These are phyloP conservation scores for Vombatus ursinus DNA, from an alignment of 2,113 vertebrate species.

Conservation along the genomic window DNA sequence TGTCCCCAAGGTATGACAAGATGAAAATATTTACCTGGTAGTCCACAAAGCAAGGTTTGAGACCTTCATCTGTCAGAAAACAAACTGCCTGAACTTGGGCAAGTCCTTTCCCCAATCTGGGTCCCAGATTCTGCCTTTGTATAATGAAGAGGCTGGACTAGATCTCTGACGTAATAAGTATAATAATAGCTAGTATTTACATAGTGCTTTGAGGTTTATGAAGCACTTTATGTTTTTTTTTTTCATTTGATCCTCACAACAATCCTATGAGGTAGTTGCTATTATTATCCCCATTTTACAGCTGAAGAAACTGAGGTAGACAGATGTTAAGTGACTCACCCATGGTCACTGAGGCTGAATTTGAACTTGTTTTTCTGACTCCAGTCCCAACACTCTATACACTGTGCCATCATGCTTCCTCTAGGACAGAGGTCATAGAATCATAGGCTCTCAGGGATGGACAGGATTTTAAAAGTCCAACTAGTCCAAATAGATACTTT, in stretches of 20 bases:
- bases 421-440: not conserved
- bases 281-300: not conserved
- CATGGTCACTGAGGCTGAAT: not conserved
- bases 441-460: not conserved
- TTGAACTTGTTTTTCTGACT: not conserved
- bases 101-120: not conserved
- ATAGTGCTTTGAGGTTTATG: not conserved
- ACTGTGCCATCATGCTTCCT: not conserved
- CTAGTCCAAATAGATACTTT: not conserved
- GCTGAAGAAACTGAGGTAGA: not conserved
- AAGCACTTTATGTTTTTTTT: not conserved
- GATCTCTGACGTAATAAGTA: not conserved
- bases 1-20: not conserved
- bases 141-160: not conserved
- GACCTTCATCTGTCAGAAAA: not conserved
- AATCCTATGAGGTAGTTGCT: not conserved
- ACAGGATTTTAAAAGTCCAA: not conserved
- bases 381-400: not conserved
- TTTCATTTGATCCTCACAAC: not conserved
- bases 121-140: not conserved
- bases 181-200: not conserved
- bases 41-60: not conserved
- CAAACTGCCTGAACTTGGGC: not conserved
- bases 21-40: not conserved
- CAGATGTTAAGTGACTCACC: not conserved